Evolutionary conservation across 2,113 vertebrate species (phyloP).

Genomic region (Barbus barbus): DNA sequence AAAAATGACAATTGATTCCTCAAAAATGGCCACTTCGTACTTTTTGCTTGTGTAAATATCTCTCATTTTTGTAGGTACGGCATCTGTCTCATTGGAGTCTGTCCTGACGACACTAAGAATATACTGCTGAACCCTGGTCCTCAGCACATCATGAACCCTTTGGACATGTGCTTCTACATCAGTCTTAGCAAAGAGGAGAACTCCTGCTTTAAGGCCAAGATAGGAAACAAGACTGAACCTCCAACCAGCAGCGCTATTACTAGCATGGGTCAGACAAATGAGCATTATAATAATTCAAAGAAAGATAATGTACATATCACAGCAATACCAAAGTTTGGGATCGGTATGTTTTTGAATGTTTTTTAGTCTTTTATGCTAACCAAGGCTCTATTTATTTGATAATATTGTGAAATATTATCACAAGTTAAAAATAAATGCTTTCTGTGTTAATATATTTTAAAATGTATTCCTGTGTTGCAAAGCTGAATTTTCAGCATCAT

Average conservation of each 20-base stretch:
- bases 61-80: conserved; percentile 71
- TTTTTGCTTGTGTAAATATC: neutral
- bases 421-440: no score
- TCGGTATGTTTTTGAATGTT: neutral
- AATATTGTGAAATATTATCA: neutral
- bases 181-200: conserved; percentile 83
- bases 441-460: no score
- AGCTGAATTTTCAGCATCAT: no score
- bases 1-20: neutral
- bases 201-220: conserved; percentile 73
- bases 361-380: neutral
- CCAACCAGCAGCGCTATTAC: conserved; percentile 79
- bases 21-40: neutral
- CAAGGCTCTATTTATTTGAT: neutral
- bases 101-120: conserved; percentile 73
- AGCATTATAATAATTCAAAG: neutral
- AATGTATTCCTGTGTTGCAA: no score
- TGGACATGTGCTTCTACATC: conserved; percentile 82
- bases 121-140: conserved; percentile 81
- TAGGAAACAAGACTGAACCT: conserved; percentile 72
- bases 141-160: conserved; percentile 77
- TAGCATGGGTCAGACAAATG: conserved; percentile 77
- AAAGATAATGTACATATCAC: neutral
- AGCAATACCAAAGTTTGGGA: neutral
- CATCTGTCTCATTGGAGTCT: conserved; percentile 78